Evolutionary conservation across 1,140 invertebrate species (phyloP).

Genomic region (Monomorium pharaonis): DNA sequence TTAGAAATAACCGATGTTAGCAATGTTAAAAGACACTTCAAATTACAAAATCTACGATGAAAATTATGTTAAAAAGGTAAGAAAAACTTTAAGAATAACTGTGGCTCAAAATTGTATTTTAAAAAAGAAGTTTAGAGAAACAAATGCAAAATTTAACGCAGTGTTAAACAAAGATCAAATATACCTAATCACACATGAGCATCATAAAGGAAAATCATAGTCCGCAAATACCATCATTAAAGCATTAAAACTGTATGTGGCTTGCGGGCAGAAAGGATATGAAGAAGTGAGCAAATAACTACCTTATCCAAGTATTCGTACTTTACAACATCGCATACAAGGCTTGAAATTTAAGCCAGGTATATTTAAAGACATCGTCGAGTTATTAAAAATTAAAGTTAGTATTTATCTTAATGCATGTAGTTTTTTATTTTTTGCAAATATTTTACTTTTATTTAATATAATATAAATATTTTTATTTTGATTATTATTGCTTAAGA

Average conservation of each 20-base stretch:
- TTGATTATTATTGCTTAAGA: background rate
- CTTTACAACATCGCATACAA: background rate
- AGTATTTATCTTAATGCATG: background rate
- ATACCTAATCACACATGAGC: background rate
- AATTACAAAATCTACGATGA: no score
- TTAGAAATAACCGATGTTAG: no score
- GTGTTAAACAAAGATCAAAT: background rate
- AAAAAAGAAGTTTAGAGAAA: no score
- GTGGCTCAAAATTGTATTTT: no score
- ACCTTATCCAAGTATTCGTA: background rate
- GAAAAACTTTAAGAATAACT: no score
- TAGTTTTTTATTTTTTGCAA: background rate
- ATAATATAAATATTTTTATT: no score
- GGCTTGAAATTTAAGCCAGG: conserved; percentile 2
- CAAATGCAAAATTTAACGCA: background rate
- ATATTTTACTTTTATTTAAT: background rate
- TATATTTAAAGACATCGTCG: background rate
- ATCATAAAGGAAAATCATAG: background rate
- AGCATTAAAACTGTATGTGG: background rate
- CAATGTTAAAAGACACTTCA: no score
- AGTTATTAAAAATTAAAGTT: background rate
- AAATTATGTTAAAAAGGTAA: no score
- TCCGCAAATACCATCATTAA: background rate
- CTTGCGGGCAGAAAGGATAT: background rate
- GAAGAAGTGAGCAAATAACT: background rate